Base-by-base conservation (phyloP, 2,888 invertebrate genomes). In the Lapara coniferarum region DNA sequence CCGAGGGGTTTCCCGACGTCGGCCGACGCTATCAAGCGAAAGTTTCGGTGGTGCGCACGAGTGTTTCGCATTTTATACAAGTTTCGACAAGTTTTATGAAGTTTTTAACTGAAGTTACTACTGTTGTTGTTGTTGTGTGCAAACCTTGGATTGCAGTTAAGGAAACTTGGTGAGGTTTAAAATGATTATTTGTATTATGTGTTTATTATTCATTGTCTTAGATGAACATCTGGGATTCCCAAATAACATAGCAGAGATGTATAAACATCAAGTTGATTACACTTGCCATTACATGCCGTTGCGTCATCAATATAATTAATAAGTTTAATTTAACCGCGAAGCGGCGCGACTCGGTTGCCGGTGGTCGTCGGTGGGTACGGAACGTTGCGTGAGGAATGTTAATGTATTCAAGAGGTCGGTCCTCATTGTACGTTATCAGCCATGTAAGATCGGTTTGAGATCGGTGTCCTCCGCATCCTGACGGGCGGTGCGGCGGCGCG, bases 1-100 rank as follows among this genome's bases (percentile, higher is more conserved):
- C 88, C 79, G 87, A 88, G 93, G 93, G 92, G 91, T 92, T 93
- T 93, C 91, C 93, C 91, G 85, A 86, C 87, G 83, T 83, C 83
- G 84, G 81, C 85, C 88, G 89, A 88, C 89, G 90, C 90, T 91
- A 90, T 88, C 88, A 86, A 80, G 78, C 82, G 87, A 84, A 89
- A 90, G 92, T 92, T 92, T 88, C 90, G 81, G 80, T 87, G 85
- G 88, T 85, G 90, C 91, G 89, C 90, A 90, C 91, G 92, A 91
- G 89, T 88, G 78, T 79, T 83, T 85, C 82, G 83, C 82, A 82
- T 85, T 81, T 81, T 84, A 85, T 85, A 81, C 92, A 89, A 87
- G 93, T 93, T 89, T 76, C 80, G 84, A 92, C 92, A 90, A 90
- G 93, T 91, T 91, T 87, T 73, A 78, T 75, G 77, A 79, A 78